Conservation (phyloP, 2,888 invertebrate genomes). For the Cheilosia impressa region DNA sequence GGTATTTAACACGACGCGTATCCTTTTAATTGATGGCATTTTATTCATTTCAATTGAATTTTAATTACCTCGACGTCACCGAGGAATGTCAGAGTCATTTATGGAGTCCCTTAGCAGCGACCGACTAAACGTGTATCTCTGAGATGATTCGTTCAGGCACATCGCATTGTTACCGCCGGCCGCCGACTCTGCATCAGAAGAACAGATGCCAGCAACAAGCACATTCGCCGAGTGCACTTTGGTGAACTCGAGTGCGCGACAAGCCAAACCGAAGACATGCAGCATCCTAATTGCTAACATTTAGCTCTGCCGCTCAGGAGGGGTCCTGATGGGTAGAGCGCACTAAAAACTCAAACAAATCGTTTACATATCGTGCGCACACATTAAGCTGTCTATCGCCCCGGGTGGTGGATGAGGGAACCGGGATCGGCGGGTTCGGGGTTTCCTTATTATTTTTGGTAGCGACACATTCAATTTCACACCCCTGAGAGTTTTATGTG, state of each 20-base stretch:
- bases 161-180: slow-evolving; percentile 59
- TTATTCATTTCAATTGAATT: slow-evolving; percentile 81
- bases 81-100: slow-evolving; percentile 81
- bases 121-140: background rate
- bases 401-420: background rate
- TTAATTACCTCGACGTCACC: slow-evolving; percentile 83
- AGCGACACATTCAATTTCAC: slow-evolving; percentile 66
- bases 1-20: slow-evolving; percentile 72
- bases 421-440: background rate
- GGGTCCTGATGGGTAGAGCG: slow-evolving; percentile 75
- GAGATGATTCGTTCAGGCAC: slow-evolving; percentile 25
- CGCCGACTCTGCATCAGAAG: background rate
- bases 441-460: slow-evolving; percentile 48
- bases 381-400: slow-evolving; percentile 52
- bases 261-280: slow-evolving; percentile 60
- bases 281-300: slow-evolving; percentile 74
- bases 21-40: slow-evolving; percentile 75
- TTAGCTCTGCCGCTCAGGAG: slow-evolving; percentile 76
- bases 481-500: slow-evolving; percentile 62
- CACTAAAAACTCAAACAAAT: slow-evolving; percentile 79
- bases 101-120: slow-evolving; percentile 60
- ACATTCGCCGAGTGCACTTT: slow-evolving; percentile 57
- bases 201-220: slow-evolving; percentile 23
- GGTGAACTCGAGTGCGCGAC: slow-evolving; percentile 68
- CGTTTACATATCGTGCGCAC: slow-evolving; percentile 78